Percentiles rank a stretch among this genome's conserved stretches.
phyloP scores from a whole-genome alignment of 2,797 vertebrate species.

The Clarias platycephalus region DNA sequence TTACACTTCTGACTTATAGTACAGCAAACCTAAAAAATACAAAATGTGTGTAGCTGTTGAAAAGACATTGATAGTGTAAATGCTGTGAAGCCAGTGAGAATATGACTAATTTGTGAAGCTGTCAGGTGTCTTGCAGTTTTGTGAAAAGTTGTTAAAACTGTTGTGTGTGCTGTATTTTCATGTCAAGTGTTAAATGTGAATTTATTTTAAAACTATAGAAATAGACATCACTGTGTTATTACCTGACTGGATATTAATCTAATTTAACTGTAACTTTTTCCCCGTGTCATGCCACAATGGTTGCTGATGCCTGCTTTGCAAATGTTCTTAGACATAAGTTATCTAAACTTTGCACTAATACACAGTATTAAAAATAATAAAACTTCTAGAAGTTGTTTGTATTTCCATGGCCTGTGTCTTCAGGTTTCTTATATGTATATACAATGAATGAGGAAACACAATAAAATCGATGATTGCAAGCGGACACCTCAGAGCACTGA shows the following conservation, averaged over 20 bases:
- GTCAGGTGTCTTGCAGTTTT: neutral
- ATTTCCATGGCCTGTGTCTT: neutral
- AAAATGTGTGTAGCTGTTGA: neutral
- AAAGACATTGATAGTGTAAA: neutral
- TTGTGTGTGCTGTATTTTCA: neutral
- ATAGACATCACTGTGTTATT: neutral
- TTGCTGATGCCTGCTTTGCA: neutral
- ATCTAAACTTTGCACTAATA: conserved; percentile 10
- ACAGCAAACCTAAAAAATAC: neutral
- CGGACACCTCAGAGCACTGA: no score
- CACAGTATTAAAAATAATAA: conserved; percentile 4
- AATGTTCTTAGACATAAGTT: neutral
- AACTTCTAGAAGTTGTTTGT: neutral
- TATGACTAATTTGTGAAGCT: conserved; percentile 8
- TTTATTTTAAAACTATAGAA: neutral
- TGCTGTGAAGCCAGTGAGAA: neutral
- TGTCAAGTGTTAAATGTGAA: conserved; percentile 6
- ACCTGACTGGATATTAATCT: neutral
- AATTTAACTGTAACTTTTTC: neutral
- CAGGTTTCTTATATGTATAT: neutral
- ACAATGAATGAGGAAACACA: neutral
- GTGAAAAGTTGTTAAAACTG: neutral
- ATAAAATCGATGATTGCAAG: neutral
- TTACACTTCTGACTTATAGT: neutral
- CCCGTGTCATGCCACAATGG: neutral